Base-by-base conservation (phyloP, 2,797 vertebrate genomes). In the Myotis daubentonii region DNA sequence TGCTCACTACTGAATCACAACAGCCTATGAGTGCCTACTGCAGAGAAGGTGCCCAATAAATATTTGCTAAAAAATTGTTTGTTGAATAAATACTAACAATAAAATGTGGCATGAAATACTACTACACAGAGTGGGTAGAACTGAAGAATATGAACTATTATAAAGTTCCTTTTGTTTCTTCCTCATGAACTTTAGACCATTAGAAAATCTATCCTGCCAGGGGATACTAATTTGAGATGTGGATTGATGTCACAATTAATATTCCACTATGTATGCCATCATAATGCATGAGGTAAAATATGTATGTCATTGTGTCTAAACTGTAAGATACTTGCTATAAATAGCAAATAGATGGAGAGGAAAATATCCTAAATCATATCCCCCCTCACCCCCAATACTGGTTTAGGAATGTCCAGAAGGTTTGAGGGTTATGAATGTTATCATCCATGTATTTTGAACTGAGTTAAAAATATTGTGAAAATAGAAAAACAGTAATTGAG, bases 231-330 rank as follows among this genome's bases (percentile, higher is more conserved):
- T 78, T 30, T 81, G 65, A 74, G 51, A 47, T 87, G 33, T 17
- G 51, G 36, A 53, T 55, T 75, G 68, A 94, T 76, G 79, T 94
- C 88, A 96, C 57, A 90, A 88, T 87, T 44, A 49, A 55, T 71
- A 93, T 36, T 90, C 8, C 19, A 78, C 74, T 47, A 5, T 36
- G 16, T 74, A 66, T 71, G 66, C 49, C 84, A 44, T 87, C 84
- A 80, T 60, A 76, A 92, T 23, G 30, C 71, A 68, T 36, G 70
- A 88, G 33, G 70, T 53, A 87, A 93, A 91, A 57, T 51, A n/a
- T 53, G 10, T 17, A 19, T 47, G 33, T 70, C 66, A 75, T 60
- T n/a, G 6, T 65, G 55, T 74, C 76, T 28, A 65, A 72, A 65
- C 41, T 76, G 16, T 76, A 72, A 95, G 66, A 20, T 33, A 66